A percentile compares a stretch with the other conserved stretches of the same genome.
phyloP scores from a whole-genome alignment of 2,113 vertebrate genomes.

The Elephantulus edwardii region DNA sequence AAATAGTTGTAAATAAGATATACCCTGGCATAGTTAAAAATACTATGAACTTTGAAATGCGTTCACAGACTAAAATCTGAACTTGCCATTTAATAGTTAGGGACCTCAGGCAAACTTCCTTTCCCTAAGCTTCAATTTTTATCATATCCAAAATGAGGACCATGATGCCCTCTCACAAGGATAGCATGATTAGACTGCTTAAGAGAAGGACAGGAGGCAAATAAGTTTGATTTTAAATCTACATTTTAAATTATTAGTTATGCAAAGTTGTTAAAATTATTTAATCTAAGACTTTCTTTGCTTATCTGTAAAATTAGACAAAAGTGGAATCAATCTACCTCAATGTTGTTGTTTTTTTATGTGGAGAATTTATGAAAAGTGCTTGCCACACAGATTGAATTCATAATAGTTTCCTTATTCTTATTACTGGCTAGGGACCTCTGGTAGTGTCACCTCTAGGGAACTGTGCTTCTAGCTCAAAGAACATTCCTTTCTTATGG shows the following conservation, averaged over 20 bases:
- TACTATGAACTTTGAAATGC: background rate
- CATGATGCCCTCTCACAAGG: background rate
- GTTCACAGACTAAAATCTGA: slow-evolving; percentile 1
- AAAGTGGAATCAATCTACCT: background rate
- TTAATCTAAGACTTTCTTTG: background rate
- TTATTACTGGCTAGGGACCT: too few species aligned
- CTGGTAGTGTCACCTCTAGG: too few species aligned
- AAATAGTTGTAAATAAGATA: slow-evolving; percentile 24
- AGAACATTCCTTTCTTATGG: background rate
- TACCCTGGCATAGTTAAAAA: background rate
- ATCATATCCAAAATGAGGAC: slow-evolving; percentile 21
- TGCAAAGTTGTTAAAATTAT: slow-evolving; percentile 13
- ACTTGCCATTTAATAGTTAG: slow-evolving; percentile 18
- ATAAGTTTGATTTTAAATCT: background rate
- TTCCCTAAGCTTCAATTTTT: slow-evolving; percentile 7
- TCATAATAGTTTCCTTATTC: too few species aligned
- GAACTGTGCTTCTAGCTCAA: too few species aligned
- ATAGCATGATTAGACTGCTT: background rate
- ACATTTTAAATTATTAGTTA: background rate
- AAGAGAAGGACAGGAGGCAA: background rate
- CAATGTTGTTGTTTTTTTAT: slow-evolving; percentile 2
- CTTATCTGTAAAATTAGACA: background rate
- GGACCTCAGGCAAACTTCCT: background rate
- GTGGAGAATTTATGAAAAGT: background rate
- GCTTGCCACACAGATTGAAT: background rate